phyloP scores from a whole-genome alignment of 2,888 invertebrate genomes.

The Agonopterix subpropinquella region DNA sequence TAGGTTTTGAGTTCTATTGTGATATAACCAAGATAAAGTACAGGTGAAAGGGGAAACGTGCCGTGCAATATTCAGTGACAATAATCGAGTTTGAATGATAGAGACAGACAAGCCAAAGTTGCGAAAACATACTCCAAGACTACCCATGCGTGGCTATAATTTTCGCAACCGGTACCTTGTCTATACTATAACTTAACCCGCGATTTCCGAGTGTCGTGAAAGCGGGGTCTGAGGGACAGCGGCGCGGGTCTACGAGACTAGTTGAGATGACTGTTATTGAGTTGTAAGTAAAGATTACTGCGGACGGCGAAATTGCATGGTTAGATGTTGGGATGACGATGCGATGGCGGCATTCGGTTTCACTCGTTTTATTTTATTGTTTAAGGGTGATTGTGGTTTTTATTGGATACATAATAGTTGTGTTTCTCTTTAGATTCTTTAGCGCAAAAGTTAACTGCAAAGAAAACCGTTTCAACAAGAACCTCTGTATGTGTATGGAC shows the following conservation, averaged over 20 bases:
- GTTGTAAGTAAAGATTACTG: neutral
- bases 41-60: too few species aligned
- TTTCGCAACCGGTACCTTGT: neutral
- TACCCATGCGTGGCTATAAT: neutral
- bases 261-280: neutral
- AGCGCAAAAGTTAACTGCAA: too few species aligned
- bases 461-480: too few species aligned
- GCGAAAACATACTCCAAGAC: neutral
- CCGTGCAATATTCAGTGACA: too few species aligned
- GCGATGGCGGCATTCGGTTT: neutral
- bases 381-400: too few species aligned
- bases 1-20: too few species aligned
- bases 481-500: too few species aligned
- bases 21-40: too few species aligned
- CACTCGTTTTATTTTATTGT: too few species aligned
- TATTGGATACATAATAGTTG: too few species aligned
- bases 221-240: neutral
- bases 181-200: neutral
- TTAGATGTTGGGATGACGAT: neutral
- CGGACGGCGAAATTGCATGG: neutral
- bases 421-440: too few species aligned
- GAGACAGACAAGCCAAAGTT: neutral
- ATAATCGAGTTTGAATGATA: too few species aligned
- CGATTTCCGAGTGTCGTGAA: neutral
- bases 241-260: neutral